Conservation (phyloP, 2,113 vertebrate species). For the Dissostichus mawsoni region DNA sequence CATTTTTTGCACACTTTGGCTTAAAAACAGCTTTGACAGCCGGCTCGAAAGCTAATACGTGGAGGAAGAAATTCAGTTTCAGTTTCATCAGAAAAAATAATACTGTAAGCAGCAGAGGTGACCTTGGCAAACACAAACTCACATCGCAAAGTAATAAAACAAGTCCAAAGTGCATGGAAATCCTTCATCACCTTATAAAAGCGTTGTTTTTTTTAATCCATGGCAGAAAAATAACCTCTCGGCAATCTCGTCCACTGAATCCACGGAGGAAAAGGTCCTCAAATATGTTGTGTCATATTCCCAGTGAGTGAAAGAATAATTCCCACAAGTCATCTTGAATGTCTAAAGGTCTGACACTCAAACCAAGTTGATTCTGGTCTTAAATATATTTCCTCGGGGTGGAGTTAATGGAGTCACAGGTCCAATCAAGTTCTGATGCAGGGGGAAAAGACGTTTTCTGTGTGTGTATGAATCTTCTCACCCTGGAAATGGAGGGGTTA, state of each 20-base stretch:
- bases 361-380: conserved; percentile 31
- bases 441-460: conserved; percentile 32
- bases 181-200: conserved; percentile 4
- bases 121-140: neutral
- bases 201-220: conserved; percentile 16
- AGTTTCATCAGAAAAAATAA: neutral
- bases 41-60: neutral
- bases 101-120: neutral
- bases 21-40: neutral
- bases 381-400: conserved; percentile 75
- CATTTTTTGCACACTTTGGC: neutral
- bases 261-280: conserved; percentile 13
- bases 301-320: conserved; percentile 11
- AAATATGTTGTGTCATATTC: conserved; percentile 13
- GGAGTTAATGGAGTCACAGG: conserved; percentile 72
- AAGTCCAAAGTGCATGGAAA: conserved; percentile 7
- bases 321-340: conserved; percentile 38
- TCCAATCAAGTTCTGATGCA: conserved; percentile 73
- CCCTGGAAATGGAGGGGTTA: conserved; percentile 47
- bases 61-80: conserved; percentile 1
- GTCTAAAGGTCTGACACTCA: conserved; percentile 46
- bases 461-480: conserved; percentile 30
- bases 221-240: conserved; percentile 11
- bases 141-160: neutral
- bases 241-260: neutral